phyloP scores from a whole-genome alignment of 2,113 vertebrate genomes.

The cat (Felis catus) region DNA sequence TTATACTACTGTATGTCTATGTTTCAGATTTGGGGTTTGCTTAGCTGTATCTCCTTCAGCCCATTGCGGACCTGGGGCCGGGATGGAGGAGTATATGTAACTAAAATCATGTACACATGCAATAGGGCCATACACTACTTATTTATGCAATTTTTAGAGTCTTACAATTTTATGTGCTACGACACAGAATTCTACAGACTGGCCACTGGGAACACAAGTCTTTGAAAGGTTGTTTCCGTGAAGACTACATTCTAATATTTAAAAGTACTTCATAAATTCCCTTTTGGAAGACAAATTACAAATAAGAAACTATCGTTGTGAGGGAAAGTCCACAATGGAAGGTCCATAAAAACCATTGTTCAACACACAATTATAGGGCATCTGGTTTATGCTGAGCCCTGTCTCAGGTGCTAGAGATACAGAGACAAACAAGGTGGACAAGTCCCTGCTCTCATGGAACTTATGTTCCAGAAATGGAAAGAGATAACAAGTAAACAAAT shows the following conservation, averaged over 20 bases:
- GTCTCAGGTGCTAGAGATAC: not conserved
- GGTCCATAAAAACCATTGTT: not conserved
- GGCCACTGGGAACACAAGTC: not conserved
- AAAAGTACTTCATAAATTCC: not conserved
- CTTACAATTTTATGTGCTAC: not conserved
- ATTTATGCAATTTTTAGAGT: not conserved
- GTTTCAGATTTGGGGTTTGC: not conserved
- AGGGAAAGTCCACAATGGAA: not conserved
- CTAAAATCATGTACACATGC: not conserved
- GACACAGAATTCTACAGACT: not conserved
- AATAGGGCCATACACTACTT: accelerated
- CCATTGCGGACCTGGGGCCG: not conserved
- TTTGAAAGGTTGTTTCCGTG: not conserved
- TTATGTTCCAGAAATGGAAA: not conserved
- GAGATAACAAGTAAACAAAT: not conserved
- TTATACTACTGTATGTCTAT: accelerated
- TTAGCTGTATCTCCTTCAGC: not conserved
- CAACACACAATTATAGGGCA: not conserved
- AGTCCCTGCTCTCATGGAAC: not conserved
- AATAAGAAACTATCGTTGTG: not conserved
- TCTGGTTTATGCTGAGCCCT: not conserved
- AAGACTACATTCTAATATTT: not conserved
- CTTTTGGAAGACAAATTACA: not conserved
- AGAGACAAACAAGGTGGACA: not conserved
- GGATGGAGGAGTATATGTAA: not conserved